Base-by-base conservation (phyloP, 2,113 vertebrate species). In the Calonectris borealis region DNA sequence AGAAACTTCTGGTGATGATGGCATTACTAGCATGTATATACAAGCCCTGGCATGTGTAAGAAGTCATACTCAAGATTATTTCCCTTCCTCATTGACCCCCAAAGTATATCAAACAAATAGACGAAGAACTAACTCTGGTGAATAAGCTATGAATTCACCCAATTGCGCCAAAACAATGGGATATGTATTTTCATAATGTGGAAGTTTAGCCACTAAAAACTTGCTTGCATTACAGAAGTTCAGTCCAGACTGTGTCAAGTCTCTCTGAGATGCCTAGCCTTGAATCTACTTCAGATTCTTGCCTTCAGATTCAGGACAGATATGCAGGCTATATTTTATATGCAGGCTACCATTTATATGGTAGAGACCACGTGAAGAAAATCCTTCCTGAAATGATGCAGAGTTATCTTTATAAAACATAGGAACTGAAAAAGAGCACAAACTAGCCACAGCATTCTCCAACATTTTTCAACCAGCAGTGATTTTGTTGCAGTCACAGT, bases 161-260 rank as follows among this genome's bases (percentile, higher is more conserved):
- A 42, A n/a, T 61, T 76, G 44, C 82, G 44, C 61, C 46, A 88
- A 96, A 49, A 81, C 73, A 84, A 82, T 78, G 58, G 24, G 52
- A 16, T 81, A 9, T 69, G 18, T 48, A 29, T 77, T 89, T 81
- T 70, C 48, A 32, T 86, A 57, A 55, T 52, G 17, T 44, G 25
- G 68, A 82, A 65, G 13, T 71, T 62, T 84, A 75, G 8, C 29
- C 34, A 76, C 46, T 86, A 52, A 76, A 83, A 82, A 21, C 27
- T 73, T 95, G n/a, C 60, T 94, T 77, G n/a, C 27, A 60, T 96
- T 94, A 86, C 42, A 76, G 32, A 82, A 89, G n/a, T 83, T 86
- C 61, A 66, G 48, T 83, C 17, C 32, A 80, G 52, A n/a, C 13
- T 71, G 8, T 64, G 32, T 34, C 16, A 83, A 16, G 26, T 83